Conservation (phyloP, 2,113 vertebrate genomes). For the Forbesichthys agassizii region DNA sequence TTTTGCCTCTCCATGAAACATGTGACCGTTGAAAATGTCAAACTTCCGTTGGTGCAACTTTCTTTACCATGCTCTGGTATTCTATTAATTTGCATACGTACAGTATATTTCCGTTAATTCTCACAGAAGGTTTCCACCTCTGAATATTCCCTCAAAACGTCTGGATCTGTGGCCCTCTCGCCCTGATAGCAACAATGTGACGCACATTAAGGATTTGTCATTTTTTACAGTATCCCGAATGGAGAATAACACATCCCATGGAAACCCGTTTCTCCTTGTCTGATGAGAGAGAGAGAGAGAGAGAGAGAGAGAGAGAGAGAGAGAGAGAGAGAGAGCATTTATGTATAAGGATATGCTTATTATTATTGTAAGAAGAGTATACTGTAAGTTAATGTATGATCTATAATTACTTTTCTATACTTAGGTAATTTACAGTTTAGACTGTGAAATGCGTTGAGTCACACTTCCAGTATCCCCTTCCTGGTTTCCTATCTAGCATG, state of each 20-base stretch:
- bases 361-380: background rate
- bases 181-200: conserved; percentile 5
- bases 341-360: background rate
- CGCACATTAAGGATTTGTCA: conserved; percentile 18
- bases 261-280: conserved; percentile 8
- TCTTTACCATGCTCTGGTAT: no score
- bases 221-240: conserved; percentile 18
- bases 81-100: no score
- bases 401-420: background rate
- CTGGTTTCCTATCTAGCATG: background rate
- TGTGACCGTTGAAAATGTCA: no score
- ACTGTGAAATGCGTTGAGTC: background rate
- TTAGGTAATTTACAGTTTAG: background rate
- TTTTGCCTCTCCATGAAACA: no score
- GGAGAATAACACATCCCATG: conserved; percentile 3
- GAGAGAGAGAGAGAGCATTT: background rate
- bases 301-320: background rate
- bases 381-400: background rate
- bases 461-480: background rate
- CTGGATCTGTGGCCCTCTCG: background rate
- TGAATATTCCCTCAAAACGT: no score
- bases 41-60: no score
- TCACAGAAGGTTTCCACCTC: no score
- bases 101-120: no score
- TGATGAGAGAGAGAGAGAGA: background rate